These are phyloP conservation scores for Drosophila grimshawi DNA, from an alignment of 1,140 invertebrate genomes.

Conservation along the genomic window DNA sequence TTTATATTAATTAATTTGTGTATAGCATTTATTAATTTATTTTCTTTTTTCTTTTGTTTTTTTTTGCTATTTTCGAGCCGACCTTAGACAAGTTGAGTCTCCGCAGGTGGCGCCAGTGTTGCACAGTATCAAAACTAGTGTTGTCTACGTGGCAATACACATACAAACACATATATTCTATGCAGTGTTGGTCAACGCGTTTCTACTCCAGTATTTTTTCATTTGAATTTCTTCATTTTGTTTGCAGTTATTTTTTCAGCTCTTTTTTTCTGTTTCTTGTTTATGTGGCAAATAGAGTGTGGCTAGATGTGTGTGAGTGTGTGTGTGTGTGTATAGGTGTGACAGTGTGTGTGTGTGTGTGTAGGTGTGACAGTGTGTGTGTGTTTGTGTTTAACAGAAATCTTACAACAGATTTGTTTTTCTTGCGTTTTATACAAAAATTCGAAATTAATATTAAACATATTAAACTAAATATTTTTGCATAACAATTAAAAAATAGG, in stretches of 20 bases:
- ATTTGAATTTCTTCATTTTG: constrained; percentile 5
- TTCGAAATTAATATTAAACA: constrained; percentile 57
- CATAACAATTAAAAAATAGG: constrained; percentile 71
- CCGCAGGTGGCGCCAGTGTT: constrained; percentile 66
- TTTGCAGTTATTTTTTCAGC: constrained; percentile 25
- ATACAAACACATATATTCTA: neutral
- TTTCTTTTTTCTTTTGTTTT: constrained; percentile 10
- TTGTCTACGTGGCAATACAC: constrained; percentile 11
- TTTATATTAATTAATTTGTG: neutral
- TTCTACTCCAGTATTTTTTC: constrained; percentile 3
- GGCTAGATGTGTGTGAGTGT: constrained; percentile 5
- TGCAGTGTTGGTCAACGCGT: constrained; percentile 12
- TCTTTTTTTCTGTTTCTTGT: constrained; percentile 16
- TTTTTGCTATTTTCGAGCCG: constrained; percentile 22
- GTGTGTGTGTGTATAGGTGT: neutral
- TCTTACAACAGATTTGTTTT: constrained; percentile 75
- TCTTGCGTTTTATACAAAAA: constrained; percentile 41
- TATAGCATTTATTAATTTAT: neutral
- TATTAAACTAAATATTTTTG: constrained; percentile 65
- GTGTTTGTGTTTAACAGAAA: constrained; percentile 43
- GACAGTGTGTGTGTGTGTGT: constrained; percentile 5
- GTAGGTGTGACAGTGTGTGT: neutral
- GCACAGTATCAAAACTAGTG: constrained; percentile 27
- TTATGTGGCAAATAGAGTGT: constrained; percentile 38
- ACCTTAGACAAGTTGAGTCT: constrained; percentile 83